Evolutionary conservation across 2,797 vertebrate species (phyloP), one percentile per base, ranked within the genome.

Genomic region (Neosilurus hyrtlii): DNA sequence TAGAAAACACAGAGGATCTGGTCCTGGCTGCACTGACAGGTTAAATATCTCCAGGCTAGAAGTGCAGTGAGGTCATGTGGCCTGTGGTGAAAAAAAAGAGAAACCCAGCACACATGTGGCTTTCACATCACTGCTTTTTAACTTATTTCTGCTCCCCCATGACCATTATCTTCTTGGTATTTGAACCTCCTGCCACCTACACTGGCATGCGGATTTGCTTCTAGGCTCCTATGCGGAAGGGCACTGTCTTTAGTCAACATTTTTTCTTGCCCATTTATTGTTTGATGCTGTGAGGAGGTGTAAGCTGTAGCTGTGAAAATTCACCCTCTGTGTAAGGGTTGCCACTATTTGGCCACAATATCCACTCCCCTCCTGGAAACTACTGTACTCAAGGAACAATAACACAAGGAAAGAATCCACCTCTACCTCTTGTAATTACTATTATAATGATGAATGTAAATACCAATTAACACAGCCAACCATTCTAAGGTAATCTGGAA

Each of bases 11-110:
- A 59, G 62, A 37, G 67, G 75, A 75, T n/a, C 73, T 79, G 70
- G 83, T 35, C 59, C 73, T 83, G 80, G 61, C 79, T 80, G 24
- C 66, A 56, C 73, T 81, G 84, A 82, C 83, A 82, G 81, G 91
- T 92, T 93, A 94, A 94, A 91, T 91, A 92, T 88, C 89, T 89
- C 82, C 81, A 82, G 87, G 90, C 93, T 91, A 84, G 71, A 71
- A 84, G 83, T 84, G 80, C 83, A 70, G 79, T 85, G 86, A 88
- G 94, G 92, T 91, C 87, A 90, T 88, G 91, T 92, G 92, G 92
- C 91, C 91, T 84, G 82, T 81, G 85, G 89, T 73, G 77, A 78
- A 84, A 81, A 63, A 83, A 35, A 75, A 30, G 79, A 75, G 82
- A 85, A 80, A 56, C 82, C 81, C 72, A 82, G 86, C 81, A 79